phyloP scores from a whole-genome alignment of 23 tunicate genomes.

The Trididemnum nubilum region DNA sequence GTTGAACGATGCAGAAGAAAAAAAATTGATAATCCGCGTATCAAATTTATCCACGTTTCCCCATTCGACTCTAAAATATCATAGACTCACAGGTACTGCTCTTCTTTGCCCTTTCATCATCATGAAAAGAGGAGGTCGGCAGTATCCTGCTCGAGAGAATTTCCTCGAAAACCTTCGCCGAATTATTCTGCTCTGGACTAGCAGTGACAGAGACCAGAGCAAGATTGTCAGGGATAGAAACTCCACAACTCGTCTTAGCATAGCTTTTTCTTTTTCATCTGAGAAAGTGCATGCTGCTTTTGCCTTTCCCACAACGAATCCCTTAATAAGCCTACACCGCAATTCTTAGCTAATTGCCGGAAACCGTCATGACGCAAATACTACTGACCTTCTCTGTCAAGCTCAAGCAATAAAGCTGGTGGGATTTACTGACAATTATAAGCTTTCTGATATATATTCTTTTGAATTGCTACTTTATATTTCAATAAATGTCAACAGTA shows the following conservation, averaged over 20 bases:
- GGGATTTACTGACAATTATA: no score
- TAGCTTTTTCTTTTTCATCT: neutral
- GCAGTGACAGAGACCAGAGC: neutral
- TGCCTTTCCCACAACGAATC: no score
- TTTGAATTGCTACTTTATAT: no score
- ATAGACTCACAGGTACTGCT: slow-evolving; percentile 27
- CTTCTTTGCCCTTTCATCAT: slow-evolving; percentile 27
- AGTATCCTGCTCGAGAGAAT: neutral
- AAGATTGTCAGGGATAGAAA: neutral
- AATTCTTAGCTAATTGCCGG: slow-evolving; percentile 1
- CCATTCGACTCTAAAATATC: no score
- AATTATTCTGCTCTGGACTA: neutral
- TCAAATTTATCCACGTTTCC: no score
- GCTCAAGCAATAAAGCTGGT: no score
- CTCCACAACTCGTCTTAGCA: neutral
- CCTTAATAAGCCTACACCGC: neutral
- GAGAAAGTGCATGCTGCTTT: no score
- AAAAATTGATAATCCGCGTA: no score
- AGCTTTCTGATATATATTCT: no score
- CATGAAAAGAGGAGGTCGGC: slow-evolving; percentile 21
- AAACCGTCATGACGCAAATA: slow-evolving; percentile 28
- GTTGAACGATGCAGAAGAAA: no score
- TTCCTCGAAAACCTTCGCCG: neutral
- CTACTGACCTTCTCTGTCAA: no score
- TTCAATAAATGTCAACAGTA: no score